Evolutionary conservation across 2,113 vertebrate species (phyloP), one percentile per base, ranked within the genome.

Genomic region (Ciconia boyciana): DNA sequence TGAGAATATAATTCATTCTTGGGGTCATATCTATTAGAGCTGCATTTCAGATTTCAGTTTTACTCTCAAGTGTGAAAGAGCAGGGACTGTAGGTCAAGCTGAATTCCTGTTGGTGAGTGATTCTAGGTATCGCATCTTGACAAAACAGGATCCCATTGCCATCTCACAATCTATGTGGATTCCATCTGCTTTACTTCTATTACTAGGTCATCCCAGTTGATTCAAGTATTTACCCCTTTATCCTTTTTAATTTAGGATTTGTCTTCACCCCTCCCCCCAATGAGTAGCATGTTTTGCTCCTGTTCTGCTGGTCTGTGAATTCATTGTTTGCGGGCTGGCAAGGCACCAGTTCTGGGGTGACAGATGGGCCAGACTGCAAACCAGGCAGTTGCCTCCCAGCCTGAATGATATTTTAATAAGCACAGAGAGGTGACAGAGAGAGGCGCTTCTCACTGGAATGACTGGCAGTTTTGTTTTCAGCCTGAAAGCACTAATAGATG

Each of bases 351-450:
- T 95, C 83, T 82, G n/a, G 82, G 91, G 92, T 93, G 96, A 93
- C 96, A 96, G 94, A 96, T 94, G 95, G 94, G 89, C 90, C 95
- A 97, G 90, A 52, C 71, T 83, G 79, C 61, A 94, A 94, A 96
- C 72, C 89, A 84, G 74, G 92, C 93, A 93, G 60, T 97, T 94
- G 60, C 94, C 89, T 90, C 84, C 89, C 81, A 92, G 92, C 41
- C 83, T 87, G 89, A 96, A 92, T 96, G 97, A 96, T 96, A 92
- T 96, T 97, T 97, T 96, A 97, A 97, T 97, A 97, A 97, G 96
- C 84, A 76, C 79, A 43, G 68, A 95, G 92, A 96, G 81, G 89
- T 96, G 96, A 93, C 94, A 93, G 92, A 83, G 78, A 91, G 77
- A 87, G 93, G 79, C 91, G 88, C 65, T 91, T 93, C 77, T 88